Evolutionary conservation across 2,888 invertebrate genomes (phyloP).

Genomic region (Tenthredo notha): DNA sequence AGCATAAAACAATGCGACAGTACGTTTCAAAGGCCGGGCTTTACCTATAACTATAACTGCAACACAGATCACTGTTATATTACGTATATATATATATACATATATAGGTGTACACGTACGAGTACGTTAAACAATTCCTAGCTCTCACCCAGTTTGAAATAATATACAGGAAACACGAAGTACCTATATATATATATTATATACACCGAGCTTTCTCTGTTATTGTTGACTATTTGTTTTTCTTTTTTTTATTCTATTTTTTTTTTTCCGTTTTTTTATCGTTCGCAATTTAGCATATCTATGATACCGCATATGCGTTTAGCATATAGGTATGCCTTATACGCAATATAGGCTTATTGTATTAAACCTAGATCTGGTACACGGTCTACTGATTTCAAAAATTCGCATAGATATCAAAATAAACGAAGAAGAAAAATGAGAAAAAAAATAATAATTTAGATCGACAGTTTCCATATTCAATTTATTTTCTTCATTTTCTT

Average conservation of each 20-base stretch:
- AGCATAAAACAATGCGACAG: neutral
- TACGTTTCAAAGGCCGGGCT: neutral
- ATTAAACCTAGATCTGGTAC: neutral
- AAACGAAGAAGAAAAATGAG: neutral
- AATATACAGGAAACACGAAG: slow-evolving; percentile 47
- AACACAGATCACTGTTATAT: neutral
- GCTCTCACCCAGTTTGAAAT: slow-evolving; percentile 43
- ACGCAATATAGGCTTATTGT: neutral
- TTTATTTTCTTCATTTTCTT: no score
- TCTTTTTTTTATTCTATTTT: neutral
- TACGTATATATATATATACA: neutral
- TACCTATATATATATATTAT: neutral
- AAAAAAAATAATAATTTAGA: neutral
- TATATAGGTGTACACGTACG: neutral
- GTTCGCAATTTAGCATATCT: slow-evolving; percentile 7
- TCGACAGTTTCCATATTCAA: no score
- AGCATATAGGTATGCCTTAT: neutral
- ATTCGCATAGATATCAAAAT: neutral
- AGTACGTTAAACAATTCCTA: slow-evolving; percentile 9
- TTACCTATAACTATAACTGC: neutral
- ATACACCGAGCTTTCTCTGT: slow-evolving; percentile 14
- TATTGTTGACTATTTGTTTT: slow-evolving; percentile 15
- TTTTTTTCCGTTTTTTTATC: neutral
- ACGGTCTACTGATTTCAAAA: neutral
- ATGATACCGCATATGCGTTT: neutral